Evolutionary conservation across 1,140 invertebrate species (phyloP).

Genomic region (Anoplolepis gracilipes): DNA sequence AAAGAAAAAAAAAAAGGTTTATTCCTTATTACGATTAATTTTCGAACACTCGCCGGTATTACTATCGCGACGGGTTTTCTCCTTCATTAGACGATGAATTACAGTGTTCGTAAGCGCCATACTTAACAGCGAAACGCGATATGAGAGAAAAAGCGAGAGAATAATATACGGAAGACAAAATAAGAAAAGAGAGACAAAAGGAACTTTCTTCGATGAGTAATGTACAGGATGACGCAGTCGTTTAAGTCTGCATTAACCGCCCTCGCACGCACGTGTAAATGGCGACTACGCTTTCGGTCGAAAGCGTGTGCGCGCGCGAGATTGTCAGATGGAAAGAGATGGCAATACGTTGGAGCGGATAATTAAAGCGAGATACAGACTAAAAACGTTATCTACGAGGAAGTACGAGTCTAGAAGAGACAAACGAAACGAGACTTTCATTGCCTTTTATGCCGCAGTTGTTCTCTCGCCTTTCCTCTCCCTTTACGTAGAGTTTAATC

Average conservation of each 20-base stretch:
- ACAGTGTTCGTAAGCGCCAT: conserved; percentile 55
- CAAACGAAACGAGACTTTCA: conserved; percentile 32
- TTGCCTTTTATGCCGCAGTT: conserved; percentile 51
- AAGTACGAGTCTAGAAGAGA: not conserved
- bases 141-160: conserved; percentile 26
- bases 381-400: conserved; percentile 43
- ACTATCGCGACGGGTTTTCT: conserved; percentile 43
- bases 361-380: conserved; percentile 37
- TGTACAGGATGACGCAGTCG: conserved; percentile 40
- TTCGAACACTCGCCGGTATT: conserved; percentile 25
- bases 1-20: conserved; percentile 10
- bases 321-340: not conserved
- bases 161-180: not conserved
- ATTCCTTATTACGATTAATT: conserved; percentile 52
- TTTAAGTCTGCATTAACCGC: conserved; percentile 52
- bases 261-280: conserved; percentile 36
- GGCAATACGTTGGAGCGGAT: not conserved
- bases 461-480: conserved; percentile 31
- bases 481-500: conserved; percentile 17
- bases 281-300: conserved; percentile 8
- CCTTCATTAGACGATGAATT: conserved; percentile 57
- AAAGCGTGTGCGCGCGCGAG: conserved; percentile 13
- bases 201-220: conserved; percentile 55
- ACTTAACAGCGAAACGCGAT: conserved; percentile 28
- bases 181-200: conserved; percentile 43